phyloP scores from a whole-genome alignment of 1,140 invertebrate genomes.

The Atta cephalotes region DNA sequence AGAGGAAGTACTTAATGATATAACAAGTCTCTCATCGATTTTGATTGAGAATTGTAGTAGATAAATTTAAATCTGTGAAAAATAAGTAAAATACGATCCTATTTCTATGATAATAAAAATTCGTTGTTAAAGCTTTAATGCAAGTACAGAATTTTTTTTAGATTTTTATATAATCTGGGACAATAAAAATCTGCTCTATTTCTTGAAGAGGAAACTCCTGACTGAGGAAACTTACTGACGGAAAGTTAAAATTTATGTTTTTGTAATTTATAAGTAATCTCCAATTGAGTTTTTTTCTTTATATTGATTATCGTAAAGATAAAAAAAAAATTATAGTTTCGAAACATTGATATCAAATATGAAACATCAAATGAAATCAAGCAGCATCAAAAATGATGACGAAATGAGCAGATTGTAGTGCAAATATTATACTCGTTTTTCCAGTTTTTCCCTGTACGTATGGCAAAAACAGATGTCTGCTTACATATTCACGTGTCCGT shows the following conservation, averaged over 20 bases:
- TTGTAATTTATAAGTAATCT: neutral
- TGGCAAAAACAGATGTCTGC: conserved; percentile 33
- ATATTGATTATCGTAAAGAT: neutral
- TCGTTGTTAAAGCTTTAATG: too few relatives aligned
- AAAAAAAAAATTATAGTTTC: neutral
- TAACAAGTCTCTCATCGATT: neutral
- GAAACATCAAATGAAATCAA: conserved; percentile 8
- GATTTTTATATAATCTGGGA: too few relatives aligned
- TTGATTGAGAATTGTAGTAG: too few relatives aligned
- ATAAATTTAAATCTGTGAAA: too few relatives aligned
- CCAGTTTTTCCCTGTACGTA: conserved; percentile 20
- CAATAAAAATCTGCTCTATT: too few relatives aligned
- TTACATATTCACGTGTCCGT: conserved; percentile 32
- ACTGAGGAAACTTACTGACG: too few relatives aligned
- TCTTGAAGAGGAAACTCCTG: too few relatives aligned
- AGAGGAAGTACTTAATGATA: neutral
- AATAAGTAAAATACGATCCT: too few relatives aligned
- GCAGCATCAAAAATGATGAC: conserved; percentile 2
- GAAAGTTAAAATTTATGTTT: neutral
- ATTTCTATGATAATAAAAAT: too few relatives aligned
- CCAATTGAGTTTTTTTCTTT: neutral
- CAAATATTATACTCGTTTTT: conserved; percentile 45
- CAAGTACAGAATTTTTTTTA: too few relatives aligned
- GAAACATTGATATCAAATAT: neutral
- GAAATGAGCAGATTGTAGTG: conserved; percentile 47